Evolutionary conservation across 2,797 vertebrate genomes (phyloP).

Genomic region (Serranus cabrilla): DNA sequence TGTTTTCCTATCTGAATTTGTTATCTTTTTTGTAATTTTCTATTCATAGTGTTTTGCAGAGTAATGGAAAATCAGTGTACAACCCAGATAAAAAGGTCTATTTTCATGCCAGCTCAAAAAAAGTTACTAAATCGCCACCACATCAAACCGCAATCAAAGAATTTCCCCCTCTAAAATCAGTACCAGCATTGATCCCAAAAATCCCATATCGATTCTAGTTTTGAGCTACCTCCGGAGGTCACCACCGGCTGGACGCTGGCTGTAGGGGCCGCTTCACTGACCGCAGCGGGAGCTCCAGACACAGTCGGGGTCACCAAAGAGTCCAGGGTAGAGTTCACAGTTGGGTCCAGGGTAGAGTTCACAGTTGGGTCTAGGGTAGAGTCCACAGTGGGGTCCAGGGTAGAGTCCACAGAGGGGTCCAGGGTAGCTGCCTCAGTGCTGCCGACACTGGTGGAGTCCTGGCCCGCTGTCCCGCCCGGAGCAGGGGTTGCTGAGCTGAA

Average conservation of each 20-base stretch:
- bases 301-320: background rate
- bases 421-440: slow-evolving; percentile 6
- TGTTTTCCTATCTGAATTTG: too few species aligned
- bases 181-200: too few species aligned
- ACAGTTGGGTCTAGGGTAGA: background rate
- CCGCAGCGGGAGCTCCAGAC: slow-evolving; percentile 22
- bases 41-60: too few species aligned
- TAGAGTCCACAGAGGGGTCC: background rate
- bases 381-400: background rate
- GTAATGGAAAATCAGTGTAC: too few species aligned
- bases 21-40: too few species aligned
- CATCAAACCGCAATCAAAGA: too few species aligned
- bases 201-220: too few species aligned
- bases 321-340: background rate
- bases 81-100: too few species aligned
- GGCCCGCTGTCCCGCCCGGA: slow-evolving; percentile 12
- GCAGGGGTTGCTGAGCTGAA: slow-evolving; percentile 44
- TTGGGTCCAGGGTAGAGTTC: background rate
- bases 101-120: too few species aligned
- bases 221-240: slow-evolving; percentile 47
- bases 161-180: too few species aligned
- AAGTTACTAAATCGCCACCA: too few species aligned
- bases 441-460: background rate
- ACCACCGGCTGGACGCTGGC: slow-evolving; percentile 33
- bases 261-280: slow-evolving; percentile 25